phyloP scores from a whole-genome alignment of 2,888 invertebrate genomes.

The Drosophila quinaria region DNA sequence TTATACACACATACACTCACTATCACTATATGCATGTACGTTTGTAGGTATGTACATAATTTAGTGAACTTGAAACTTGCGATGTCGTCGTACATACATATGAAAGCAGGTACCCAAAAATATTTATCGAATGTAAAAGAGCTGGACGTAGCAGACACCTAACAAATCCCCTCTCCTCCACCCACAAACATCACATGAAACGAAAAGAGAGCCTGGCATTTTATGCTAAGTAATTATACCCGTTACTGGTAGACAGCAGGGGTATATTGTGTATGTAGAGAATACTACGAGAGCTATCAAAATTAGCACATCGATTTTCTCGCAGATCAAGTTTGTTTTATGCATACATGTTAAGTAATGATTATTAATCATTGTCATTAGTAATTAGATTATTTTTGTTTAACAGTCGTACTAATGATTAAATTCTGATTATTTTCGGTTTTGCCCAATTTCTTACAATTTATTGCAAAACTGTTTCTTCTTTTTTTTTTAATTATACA shows the following conservation, averaged over 20 bases:
- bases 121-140: constrained; percentile 68
- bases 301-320: too few species aligned
- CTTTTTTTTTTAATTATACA: too few species aligned
- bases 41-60: constrained; percentile 70
- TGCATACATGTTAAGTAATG: too few species aligned
- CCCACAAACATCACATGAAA: neutral
- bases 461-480: too few species aligned
- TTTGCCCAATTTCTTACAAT: too few species aligned
- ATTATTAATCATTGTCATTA: too few species aligned
- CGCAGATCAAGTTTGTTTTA: too few species aligned
- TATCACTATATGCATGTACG: constrained; percentile 19
- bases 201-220: constrained; percentile 36
- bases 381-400: too few species aligned
- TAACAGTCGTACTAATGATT: too few species aligned
- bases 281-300: too few species aligned
- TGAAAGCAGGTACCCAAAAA: constrained; percentile 43
- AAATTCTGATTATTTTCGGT: too few species aligned
- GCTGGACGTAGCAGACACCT: constrained; percentile 42
- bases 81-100: constrained; percentile 30
- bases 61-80: constrained; percentile 80
- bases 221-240: constrained; percentile 71
- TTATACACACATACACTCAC: constrained; percentile 19
- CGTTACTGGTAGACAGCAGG: neutral
- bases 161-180: neutral
- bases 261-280: neutral